Evolutionary conservation across 2,113 vertebrate genomes (phyloP), one percentile per base, ranked within the genome.

Genomic region (Riparia riparia): DNA sequence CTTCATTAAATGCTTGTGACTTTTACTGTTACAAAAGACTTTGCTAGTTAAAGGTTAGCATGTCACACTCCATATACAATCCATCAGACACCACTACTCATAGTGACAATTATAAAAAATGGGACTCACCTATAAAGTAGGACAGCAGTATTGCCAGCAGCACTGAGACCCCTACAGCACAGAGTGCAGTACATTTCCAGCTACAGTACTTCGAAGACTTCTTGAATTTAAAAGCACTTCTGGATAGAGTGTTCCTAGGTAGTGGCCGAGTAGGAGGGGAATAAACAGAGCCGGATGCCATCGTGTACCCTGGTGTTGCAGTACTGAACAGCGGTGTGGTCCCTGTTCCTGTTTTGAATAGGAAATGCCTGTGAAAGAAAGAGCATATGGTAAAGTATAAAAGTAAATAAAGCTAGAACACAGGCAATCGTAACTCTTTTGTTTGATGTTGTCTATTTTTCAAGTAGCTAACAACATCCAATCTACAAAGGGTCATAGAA

Each of bases 141-240:
- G 99, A 99, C 45, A 99, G 99, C 41, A 99, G 98, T 97, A 99
- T 96, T 86, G 99, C 99, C 97, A 99, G 98, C 91, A 99, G 98
- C 89, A 99, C 98, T 1, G 99, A 99, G 74, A 99, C 98, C 28
- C 98, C 99, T 97, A 99, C 98, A 20, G 99, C 99, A 60, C 99
- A 99, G 85, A 99, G 98, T 10, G 99, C 99, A 1, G 99, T 99
- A 86, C 99, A 99, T 94, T 99, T 99, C 99, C 99, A 99, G 97
- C 99, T 99, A 98, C 99, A 99, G 97, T 99, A 99, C 96, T 99
- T 99, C 0, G 99, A 99, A 18, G 99, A 99, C 97, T 99, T 99
- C 98, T 99, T 99, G 98, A 99, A 99, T 97, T 99, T 99, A 98
- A 99, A 99, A 94, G 99, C 99, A 96, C 99, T 99, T 97, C 99